Conservation (phyloP, 1,140 invertebrate genomes). For the Elysia chlorotica region DNA sequence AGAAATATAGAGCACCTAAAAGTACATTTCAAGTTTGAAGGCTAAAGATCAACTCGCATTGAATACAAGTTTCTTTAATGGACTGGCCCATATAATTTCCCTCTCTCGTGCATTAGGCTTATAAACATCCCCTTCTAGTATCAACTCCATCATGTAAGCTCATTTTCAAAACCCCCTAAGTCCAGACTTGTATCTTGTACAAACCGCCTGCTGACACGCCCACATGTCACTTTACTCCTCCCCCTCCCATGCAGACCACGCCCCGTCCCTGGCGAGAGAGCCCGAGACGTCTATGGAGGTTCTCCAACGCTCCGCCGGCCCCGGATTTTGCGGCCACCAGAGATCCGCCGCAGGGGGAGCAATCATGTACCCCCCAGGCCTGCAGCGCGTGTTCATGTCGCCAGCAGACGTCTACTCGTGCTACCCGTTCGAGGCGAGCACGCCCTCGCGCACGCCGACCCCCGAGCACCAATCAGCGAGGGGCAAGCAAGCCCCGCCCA, state of each 20-base stretch:
- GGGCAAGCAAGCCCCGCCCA: background rate
- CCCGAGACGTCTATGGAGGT: conserved; percentile 32
- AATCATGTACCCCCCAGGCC: conserved; percentile 19
- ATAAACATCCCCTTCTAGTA: background rate
- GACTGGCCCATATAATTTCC: too few relatives aligned
- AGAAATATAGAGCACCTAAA: too few relatives aligned
- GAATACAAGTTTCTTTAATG: too few relatives aligned
- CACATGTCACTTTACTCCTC: background rate
- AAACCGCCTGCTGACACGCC: background rate
- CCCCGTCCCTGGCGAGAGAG: background rate
- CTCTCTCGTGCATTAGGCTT: background rate
- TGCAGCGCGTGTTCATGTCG: conserved; percentile 22
- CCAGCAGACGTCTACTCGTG: conserved; percentile 31
- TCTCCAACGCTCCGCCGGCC: conserved; percentile 20
- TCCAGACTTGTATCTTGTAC: background rate
- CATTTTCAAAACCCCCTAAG: background rate
- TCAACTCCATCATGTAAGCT: too few relatives aligned
- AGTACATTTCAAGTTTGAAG: too few relatives aligned
- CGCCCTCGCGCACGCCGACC: conserved; percentile 20
- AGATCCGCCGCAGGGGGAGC: too few relatives aligned
- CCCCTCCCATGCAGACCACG: background rate
- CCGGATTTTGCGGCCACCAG: conserved; percentile 25
- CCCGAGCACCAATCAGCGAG: conserved; percentile 14
- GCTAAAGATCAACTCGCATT: too few relatives aligned
- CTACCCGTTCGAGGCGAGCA: conserved; percentile 32